Conservation (phyloP, 2,113 vertebrate species). For the Globicephala melas region DNA sequence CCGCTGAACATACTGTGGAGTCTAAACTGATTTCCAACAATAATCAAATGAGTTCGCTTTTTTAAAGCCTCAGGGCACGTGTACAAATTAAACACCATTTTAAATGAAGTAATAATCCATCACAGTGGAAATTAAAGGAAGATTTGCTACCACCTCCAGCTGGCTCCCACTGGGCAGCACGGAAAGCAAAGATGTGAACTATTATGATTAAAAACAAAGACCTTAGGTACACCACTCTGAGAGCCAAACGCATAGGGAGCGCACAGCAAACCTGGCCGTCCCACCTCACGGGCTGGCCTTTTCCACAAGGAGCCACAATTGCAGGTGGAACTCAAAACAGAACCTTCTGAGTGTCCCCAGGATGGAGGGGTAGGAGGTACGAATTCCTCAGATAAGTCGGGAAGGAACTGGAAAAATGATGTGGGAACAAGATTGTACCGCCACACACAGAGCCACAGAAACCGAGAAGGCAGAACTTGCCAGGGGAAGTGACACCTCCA, state of each 20-base stretch:
- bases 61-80: slow-evolving; percentile 43
- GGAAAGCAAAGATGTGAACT: slow-evolving; percentile 49
- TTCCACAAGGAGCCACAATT: neutral
- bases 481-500: neutral
- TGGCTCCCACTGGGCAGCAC: neutral
- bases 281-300: neutral
- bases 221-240: neutral
- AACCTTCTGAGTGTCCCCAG: neutral
- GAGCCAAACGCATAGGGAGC: neutral
- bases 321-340: neutral
- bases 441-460: neutral
- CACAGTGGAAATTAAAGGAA: slow-evolving; percentile 59
- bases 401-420: neutral
- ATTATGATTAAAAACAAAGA: slow-evolving; percentile 68
- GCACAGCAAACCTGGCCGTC: neutral
- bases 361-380: neutral
- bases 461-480: neutral
- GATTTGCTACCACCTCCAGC: slow-evolving; percentile 39
- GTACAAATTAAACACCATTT: slow-evolving; percentile 64
- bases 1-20: neutral
- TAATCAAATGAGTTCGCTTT: slow-evolving; percentile 52
- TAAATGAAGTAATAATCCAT: slow-evolving; percentile 60
- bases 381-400: neutral
- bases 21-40: slow-evolving; percentile 57
- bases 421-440: neutral